Base-by-base conservation (phyloP, 2,797 vertebrate genomes). In the Coranthus polyacanthus region DNA sequence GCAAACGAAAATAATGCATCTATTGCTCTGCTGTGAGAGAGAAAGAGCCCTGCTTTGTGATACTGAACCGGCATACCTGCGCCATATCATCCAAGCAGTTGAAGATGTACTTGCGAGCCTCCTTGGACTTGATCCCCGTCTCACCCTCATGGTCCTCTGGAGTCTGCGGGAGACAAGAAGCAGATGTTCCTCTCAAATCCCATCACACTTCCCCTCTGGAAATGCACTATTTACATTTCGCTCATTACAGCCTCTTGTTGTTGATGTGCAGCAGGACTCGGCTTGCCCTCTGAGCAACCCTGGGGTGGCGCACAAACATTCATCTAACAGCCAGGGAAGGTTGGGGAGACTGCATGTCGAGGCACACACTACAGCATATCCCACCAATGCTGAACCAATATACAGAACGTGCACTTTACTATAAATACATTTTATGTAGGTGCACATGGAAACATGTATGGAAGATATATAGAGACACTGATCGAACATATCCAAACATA, bases 21-120 rank as follows among this genome's bases (percentile, higher is more conserved):
- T 51, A 22, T 16, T 12, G 65, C 4, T 10, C 0, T 9, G 36
- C 45, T 0, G 39, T 3, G 26, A 20, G n/a, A n/a, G n/a, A 32
- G 46, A 18, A 72, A 13, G 36, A 16, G 29, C 7, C 2, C 4
- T 5, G 60, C 15, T 78, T 36, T 57, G 42, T 4, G 51, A 68
- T 37, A 12, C 17, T 5, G 43, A 16, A 52, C 49, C 60, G 4
- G 34, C 92, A 85, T 95, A 98, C 97, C 96, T 99, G 97, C 50
- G 98, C 98, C 98, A 99, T 99, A 57, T 99, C 98, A 89, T 99
- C 98, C 93, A 99, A 88, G 89, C 98, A 99, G 94, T 99, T 99
- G 91, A 99, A 99, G 93, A 99, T 99, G 90, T 99, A 99, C 92
- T 99, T 99, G 83, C 98, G 95, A 64, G 98, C 98, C 92, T 99